Percentiles rank a stretch among this genome's conserved stretches.
Conservation (phyloP, 2,888 invertebrate genomes). For the Brachypterus glaber region DNA sequence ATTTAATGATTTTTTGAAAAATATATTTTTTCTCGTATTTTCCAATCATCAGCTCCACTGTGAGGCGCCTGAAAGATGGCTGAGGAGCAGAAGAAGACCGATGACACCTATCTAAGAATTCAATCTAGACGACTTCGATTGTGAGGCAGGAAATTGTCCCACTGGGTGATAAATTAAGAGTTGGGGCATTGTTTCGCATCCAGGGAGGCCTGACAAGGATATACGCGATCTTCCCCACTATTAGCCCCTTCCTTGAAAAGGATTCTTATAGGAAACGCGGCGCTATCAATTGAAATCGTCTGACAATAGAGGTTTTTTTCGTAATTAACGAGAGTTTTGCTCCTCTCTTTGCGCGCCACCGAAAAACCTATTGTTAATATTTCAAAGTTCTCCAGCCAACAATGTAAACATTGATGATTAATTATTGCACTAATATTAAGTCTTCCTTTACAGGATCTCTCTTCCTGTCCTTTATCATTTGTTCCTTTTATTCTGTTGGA, state of each 20-base stretch:
- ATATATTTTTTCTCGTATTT: too few relatives aligned
- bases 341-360: conserved; percentile 16
- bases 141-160: conserved; percentile 39
- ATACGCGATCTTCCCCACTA: conserved; percentile 34
- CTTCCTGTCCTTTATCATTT: too few relatives aligned
- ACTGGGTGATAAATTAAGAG: conserved; percentile 41
- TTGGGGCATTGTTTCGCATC: conserved; percentile 39
- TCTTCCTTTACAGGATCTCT: too few relatives aligned
- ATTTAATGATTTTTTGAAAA: too few relatives aligned
- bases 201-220: conserved; percentile 38
- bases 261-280: conserved; percentile 34
- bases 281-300: conserved; percentile 37
- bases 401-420: too few relatives aligned
- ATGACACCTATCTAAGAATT: conserved; percentile 37
- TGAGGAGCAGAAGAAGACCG: conserved; percentile 31
- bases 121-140: conserved; percentile 39
- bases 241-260: conserved; percentile 32
- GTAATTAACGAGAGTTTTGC: conserved; percentile 36
- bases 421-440: too few relatives aligned
- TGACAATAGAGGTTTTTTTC: conserved; percentile 36
- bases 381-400: too few relatives aligned
- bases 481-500: too few relatives aligned
- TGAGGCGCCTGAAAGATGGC: too few relatives aligned
- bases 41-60: too few relatives aligned
- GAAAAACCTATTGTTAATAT: too few relatives aligned